A percentile compares a stretch with the other conserved stretches of the same genome.
Conservation (phyloP, 2,888 invertebrate genomes). For the Perithous albicinctus region DNA sequence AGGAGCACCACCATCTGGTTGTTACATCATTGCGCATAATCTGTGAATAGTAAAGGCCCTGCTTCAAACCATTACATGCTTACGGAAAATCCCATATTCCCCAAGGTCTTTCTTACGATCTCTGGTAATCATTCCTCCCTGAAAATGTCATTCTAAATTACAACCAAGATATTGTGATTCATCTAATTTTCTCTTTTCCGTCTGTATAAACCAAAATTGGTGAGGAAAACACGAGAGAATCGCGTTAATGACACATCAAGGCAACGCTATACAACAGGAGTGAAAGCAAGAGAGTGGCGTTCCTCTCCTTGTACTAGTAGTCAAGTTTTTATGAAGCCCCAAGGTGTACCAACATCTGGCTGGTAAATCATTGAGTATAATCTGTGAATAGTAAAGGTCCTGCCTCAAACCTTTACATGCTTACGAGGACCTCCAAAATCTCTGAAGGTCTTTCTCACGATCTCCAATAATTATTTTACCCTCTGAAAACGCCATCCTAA, state of each 20-base stretch:
- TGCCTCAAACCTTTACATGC: neutral
- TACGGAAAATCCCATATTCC: neutral
- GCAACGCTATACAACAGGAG: neutral
- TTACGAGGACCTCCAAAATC: neutral
- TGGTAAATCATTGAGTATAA: conserved; percentile 55
- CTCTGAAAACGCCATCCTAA: neutral
- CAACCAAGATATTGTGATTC: neutral
- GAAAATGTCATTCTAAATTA: neutral
- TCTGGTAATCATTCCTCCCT: conserved; percentile 22
- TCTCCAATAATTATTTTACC: conserved; percentile 24
- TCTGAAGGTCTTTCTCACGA: neutral
- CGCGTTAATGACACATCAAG: neutral
- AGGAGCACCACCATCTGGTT: conserved; percentile 42
- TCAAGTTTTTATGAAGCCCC: conserved; percentile 52
- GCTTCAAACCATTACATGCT: neutral
- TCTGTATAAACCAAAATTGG: too few species aligned
- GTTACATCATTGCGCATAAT: conserved; percentile 57
- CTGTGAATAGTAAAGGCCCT: conserved; percentile 43
- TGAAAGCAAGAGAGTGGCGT: neutral
- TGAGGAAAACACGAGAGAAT: neutral
- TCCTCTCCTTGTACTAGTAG: neutral
- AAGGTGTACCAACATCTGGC: conserved; percentile 43
- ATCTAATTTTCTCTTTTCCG: neutral
- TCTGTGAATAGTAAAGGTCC: conserved; percentile 48
- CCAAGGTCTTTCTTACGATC: neutral